Conservation (phyloP, 2,888 invertebrate species). For the Xylophagus ater region DNA sequence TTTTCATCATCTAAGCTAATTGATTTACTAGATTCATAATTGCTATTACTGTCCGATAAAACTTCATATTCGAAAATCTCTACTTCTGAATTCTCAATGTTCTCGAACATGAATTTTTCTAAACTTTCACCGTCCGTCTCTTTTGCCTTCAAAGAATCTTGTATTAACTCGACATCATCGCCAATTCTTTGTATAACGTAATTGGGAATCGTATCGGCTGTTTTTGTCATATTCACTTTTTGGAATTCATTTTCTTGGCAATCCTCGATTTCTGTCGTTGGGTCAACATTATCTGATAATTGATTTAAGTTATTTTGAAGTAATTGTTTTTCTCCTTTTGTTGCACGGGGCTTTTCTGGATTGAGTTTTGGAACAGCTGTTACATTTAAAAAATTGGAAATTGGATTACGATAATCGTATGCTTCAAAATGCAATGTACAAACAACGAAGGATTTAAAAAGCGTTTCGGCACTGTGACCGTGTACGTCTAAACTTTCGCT, state of each 20-base stretch:
- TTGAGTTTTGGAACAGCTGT: constrained; percentile 5
- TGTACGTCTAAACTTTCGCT: background rate
- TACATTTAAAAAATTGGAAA: constrained; percentile 3
- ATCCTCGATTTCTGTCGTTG: background rate
- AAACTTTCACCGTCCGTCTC: background rate
- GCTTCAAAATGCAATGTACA: constrained; percentile 8
- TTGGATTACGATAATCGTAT: constrained; percentile 1
- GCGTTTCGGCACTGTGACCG: background rate
- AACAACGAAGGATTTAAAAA: background rate
- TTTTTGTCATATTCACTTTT: background rate
- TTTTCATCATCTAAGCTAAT: background rate
- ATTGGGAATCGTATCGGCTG: background rate
- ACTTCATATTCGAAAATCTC: background rate
- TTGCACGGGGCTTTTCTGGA: background rate
- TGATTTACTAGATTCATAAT: no score
- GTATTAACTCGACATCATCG: background rate
- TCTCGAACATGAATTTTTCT: no score
- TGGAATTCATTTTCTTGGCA: background rate
- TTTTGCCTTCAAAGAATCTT: background rate
- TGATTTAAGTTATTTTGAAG: background rate
- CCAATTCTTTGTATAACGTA: background rate
- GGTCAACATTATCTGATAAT: background rate
- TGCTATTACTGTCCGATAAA: background rate
- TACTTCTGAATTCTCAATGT: background rate
- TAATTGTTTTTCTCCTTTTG: background rate